Evolutionary conservation across 2,113 vertebrate genomes (phyloP).

Genomic region (Prunella himalayana): DNA sequence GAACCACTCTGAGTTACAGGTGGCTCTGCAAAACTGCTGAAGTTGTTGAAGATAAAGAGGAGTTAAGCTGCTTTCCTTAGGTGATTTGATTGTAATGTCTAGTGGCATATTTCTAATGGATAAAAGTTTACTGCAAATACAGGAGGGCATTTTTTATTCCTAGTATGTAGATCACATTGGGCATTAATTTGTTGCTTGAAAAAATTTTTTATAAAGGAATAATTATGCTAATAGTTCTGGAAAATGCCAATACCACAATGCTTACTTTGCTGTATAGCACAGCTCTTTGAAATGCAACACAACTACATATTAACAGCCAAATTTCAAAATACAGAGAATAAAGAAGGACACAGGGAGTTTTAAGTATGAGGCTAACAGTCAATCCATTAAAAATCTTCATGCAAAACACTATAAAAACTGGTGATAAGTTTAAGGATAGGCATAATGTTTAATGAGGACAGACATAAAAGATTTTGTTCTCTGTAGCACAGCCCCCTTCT

Average conservation of each 20-base stretch:
- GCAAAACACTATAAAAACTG: not conserved
- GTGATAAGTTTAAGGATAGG: not conserved
- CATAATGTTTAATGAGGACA: not conserved
- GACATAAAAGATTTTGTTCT: not conserved
- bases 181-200: not conserved
- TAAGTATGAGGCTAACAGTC: not conserved
- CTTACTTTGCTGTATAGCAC: not conserved
- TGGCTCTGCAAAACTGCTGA: slow-evolving; percentile 30
- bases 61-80: slow-evolving; percentile 33
- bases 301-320: not conserved
- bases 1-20: slow-evolving; percentile 28
- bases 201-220: not conserved
- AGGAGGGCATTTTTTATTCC: not conserved
- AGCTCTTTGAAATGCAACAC: not conserved
- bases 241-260: not conserved
- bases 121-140: not conserved
- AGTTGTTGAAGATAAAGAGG: not conserved
- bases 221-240: not conserved
- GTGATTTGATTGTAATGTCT: not conserved
- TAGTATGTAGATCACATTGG: not conserved
- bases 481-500: not conserved
- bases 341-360: not conserved
- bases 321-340: not conserved
- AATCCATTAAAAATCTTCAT: not conserved
- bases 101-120: not conserved